Evolutionary conservation across 2,888 invertebrate genomes (phyloP), one percentile per base, ranked within the genome.

Genomic region (Acronicta psi): DNA sequence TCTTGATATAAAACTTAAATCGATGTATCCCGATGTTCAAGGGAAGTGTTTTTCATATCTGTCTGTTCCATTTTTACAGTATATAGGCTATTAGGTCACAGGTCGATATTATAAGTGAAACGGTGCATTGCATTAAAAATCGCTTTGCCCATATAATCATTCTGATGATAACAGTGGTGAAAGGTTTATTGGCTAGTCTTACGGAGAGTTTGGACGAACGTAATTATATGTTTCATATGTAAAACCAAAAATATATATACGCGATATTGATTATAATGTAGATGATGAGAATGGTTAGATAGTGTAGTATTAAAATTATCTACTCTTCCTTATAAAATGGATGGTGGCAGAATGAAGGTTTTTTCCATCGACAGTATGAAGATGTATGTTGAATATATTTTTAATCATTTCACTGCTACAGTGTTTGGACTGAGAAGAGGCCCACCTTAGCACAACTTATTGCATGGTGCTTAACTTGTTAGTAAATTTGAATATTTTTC

Each of bases 391-490:
- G 23, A 49, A 38, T 58, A 54, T 36, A 40, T 56, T 66, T 59
- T 43, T 47, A 59, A 52, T 59, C 25, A 45, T 63, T 45, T 75
- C 72, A 64, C 47, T 61, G 59, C 59, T 59, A 65, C 59, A 62
- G 60, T 62, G 51, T 64, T 66, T 47, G 50, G 47, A 74, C 70
- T 77, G 67, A 67, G 63, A 69, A 25, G 43, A 76, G 66, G 65
- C 85, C 85, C 88, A 86, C 86, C 85, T 83, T 47, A 84, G 87
- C 91, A 90, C 87, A 85, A 86, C 59, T 76, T 59, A 73, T 69
- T 76, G 62, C 81, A 84, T 85, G 91, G 91, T 92, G 91, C 91
- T 91, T 89, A 59, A 83, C 86, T 90, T 87, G 79, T 86, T 84
- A 67, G 77, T 40, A 56, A 75, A 79, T 73, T 75, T 61, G 57